phyloP scores from a whole-genome alignment of 2,888 invertebrate species.

The Rhimphoctona megacephalus region DNA sequence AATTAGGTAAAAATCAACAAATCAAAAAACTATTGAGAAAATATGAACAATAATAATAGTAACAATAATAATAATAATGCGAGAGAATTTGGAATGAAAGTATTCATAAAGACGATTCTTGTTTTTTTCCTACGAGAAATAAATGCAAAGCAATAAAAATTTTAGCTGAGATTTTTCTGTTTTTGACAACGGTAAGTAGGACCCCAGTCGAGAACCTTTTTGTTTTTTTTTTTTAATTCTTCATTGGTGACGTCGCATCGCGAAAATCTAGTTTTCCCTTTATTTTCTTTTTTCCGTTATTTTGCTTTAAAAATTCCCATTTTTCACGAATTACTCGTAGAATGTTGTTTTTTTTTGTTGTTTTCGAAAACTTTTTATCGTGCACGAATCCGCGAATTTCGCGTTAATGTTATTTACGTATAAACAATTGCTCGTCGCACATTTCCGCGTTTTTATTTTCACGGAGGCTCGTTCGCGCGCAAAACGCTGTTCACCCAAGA shows the following conservation, averaged over 20 bases:
- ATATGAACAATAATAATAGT: background rate
- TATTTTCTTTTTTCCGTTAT: constrained; percentile 5
- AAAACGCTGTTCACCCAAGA: background rate
- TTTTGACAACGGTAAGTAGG: constrained; percentile 60
- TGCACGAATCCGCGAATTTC: background rate
- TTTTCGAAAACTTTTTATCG: background rate
- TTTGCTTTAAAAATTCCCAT: background rate
- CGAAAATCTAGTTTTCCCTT: constrained; percentile 6
- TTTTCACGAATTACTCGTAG: background rate
- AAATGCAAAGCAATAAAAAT: constrained; percentile 26
- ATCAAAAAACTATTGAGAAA: constrained; percentile 13
- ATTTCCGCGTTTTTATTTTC: background rate
- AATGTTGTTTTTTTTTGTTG: background rate
- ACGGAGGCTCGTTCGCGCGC: constrained; percentile 6
- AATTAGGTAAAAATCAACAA: constrained; percentile 36
- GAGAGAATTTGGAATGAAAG: background rate
- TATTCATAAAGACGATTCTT: constrained; percentile 10
- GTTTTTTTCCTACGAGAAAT: constrained; percentile 21
- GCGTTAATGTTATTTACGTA: constrained; percentile 4
- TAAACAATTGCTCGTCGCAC: background rate
- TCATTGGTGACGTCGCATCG: constrained; percentile 28
- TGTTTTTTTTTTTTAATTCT: constrained; percentile 22
- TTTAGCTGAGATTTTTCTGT: constrained; percentile 9
- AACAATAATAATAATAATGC: background rate
- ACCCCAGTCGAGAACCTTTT: constrained; percentile 63